phyloP scores from a whole-genome alignment of 2,113 vertebrate species.

The Diglossa brunneiventris region DNA sequence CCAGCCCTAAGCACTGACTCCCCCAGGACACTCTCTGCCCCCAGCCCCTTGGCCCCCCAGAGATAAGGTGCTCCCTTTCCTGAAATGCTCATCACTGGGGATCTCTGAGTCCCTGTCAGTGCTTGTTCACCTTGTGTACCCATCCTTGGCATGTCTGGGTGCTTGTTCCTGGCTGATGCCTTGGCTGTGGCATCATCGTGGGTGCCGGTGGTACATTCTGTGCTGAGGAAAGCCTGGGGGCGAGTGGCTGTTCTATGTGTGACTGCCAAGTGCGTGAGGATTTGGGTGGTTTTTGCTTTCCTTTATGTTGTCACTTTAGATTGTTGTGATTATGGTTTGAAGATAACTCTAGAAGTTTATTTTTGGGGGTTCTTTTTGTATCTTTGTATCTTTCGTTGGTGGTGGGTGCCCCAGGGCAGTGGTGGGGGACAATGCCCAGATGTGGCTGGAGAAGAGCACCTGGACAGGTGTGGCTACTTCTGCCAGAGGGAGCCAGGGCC shows the following conservation, averaged over 20 bases:
- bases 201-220: accelerated
- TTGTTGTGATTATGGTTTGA: not conserved
- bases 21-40: not conserved
- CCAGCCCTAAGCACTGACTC: not conserved
- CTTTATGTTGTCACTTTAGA: not conserved
- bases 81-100: not conserved
- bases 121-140: too few relatives aligned
- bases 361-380: not conserved
- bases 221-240: accelerated
- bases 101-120: not conserved
- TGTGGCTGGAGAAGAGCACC: not conserved
- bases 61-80: too few relatives aligned
- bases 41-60: accelerated
- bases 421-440: not conserved
- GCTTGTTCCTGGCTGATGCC: not conserved
- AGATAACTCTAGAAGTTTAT: not conserved
- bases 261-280: accelerated
- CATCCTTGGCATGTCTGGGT: not conserved
- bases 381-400: not conserved
- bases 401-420: not conserved
- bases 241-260: accelerated
- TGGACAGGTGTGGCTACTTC: not conserved
- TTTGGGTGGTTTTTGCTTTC: not conserved
- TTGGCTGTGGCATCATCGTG: not conserved
- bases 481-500: not conserved